phyloP scores from a whole-genome alignment of 2,113 vertebrate genomes.

The Xenotilapia longispinis region DNA sequence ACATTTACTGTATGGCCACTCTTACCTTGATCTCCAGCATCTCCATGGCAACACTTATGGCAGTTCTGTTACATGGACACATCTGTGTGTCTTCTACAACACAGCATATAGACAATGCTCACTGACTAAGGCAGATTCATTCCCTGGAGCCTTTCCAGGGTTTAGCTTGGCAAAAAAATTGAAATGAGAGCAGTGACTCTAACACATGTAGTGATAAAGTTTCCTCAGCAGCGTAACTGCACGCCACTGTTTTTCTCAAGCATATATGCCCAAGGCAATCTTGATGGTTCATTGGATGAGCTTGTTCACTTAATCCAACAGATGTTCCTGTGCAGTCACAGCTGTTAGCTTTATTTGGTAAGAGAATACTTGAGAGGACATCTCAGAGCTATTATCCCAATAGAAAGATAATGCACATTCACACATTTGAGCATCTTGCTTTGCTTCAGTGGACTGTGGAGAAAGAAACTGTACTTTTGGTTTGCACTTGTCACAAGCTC shows the following conservation, averaged over 20 bases:
- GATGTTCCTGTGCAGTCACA: conserved; percentile 33
- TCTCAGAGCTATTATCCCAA: not conserved
- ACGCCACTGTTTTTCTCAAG: not conserved
- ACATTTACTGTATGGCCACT: conserved; percentile 58
- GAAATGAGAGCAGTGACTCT: not conserved
- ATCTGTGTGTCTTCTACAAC: not conserved
- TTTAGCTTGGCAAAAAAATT: not conserved
- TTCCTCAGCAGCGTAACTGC: not conserved
- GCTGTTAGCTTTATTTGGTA: conserved; percentile 24
- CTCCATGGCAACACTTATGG: conserved; percentile 34
- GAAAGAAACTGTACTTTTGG: not conserved
- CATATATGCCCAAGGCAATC: not conserved
- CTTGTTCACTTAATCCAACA: conserved; percentile 13
- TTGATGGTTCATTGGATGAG: conserved; percentile 22
- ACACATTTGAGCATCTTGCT: not conserved
- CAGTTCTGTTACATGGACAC: not conserved
- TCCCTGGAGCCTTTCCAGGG: not conserved
- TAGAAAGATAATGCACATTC: not conserved
- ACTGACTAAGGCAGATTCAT: not conserved
- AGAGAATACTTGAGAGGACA: not conserved
- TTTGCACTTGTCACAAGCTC: not conserved
- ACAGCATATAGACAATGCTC: not conserved
- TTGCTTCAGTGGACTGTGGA: not conserved
- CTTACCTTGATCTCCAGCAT: conserved; percentile 23
- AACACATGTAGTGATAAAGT: not conserved